Evolutionary conservation across 92 coral and sea anemone species (phyloP).

Genomic region (Umimayanthus chanpuru): DNA sequence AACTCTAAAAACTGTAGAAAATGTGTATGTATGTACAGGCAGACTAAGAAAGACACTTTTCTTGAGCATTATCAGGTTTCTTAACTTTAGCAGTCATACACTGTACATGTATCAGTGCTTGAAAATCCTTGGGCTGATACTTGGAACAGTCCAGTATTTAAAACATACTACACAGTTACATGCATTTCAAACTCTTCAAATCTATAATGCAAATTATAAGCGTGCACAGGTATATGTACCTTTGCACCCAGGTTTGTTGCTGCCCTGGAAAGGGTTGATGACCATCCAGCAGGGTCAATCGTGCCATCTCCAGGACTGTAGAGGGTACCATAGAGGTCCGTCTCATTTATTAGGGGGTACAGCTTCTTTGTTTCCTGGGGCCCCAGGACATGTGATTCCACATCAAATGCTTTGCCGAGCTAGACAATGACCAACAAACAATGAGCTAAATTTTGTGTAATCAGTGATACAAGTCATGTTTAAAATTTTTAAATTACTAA

Average conservation of each 20-base stretch:
- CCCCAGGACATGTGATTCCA: conserved; percentile 86
- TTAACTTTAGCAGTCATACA: no score
- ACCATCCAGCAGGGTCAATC: conserved; percentile 98
- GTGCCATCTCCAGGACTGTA: conserved; percentile 99
- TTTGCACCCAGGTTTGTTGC: conserved; percentile 88
- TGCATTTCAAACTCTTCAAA: neutral
- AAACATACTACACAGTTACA: no score
- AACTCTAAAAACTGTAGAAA: no score
- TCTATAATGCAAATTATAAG: neutral
- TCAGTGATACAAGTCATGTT: neutral
- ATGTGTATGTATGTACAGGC: no score
- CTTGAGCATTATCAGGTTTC: no score
- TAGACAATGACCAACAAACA: conserved; percentile 1
- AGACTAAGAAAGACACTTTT: no score
- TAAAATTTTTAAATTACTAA: no score
- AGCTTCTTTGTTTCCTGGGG: conserved; percentile 90
- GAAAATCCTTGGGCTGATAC: no score
- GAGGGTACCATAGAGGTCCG: conserved; percentile 91
- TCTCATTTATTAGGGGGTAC: conserved; percentile 90
- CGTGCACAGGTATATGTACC: conserved; percentile 53
- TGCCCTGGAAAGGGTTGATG: conserved; percentile 84
- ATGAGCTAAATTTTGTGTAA: neutral
- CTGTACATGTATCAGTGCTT: no score
- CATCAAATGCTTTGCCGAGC: conserved; percentile 94
- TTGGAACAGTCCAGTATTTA: no score